These are phyloP conservation scores for Myopa testacea DNA, from an alignment of 2,888 invertebrate genomes.

Conservation along the genomic window DNA sequence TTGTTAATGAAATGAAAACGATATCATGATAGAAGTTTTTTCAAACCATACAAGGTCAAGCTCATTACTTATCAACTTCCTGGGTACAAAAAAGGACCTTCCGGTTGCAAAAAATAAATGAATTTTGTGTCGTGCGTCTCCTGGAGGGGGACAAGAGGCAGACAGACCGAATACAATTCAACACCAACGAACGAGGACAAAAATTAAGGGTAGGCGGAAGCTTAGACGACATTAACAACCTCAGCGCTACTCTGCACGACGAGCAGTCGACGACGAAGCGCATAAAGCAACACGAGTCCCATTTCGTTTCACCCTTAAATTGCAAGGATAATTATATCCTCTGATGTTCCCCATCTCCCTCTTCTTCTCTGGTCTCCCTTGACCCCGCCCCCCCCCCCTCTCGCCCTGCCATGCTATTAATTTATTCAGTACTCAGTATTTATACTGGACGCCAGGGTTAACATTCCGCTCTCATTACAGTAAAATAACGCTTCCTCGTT, in stretches of 20 bases:
- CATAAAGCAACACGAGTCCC: not conserved
- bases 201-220: constrained; percentile 7
- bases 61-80: constrained; percentile 11
- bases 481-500: too few relatives aligned
- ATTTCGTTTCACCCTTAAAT: constrained; percentile 23
- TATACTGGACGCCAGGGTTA: too few relatives aligned
- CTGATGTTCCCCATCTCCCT: not conserved
- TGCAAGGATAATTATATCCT: not conserved
- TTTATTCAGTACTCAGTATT: too few relatives aligned
- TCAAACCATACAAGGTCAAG: constrained; percentile 11
- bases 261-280: not conserved
- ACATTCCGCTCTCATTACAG: too few relatives aligned
- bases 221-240: not conserved
- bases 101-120: not conserved
- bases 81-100: not conserved
- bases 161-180: not conserved
- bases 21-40: not conserved
- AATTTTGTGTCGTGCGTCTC: not conserved
- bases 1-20: not conserved
- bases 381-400: not conserved
- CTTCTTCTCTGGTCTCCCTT: not conserved
- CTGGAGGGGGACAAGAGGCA: not conserved
- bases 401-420: not conserved
- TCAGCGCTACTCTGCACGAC: not conserved
- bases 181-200: not conserved